phyloP scores from a whole-genome alignment of 1,140 invertebrate species.

The Xylocopa sonorina region DNA sequence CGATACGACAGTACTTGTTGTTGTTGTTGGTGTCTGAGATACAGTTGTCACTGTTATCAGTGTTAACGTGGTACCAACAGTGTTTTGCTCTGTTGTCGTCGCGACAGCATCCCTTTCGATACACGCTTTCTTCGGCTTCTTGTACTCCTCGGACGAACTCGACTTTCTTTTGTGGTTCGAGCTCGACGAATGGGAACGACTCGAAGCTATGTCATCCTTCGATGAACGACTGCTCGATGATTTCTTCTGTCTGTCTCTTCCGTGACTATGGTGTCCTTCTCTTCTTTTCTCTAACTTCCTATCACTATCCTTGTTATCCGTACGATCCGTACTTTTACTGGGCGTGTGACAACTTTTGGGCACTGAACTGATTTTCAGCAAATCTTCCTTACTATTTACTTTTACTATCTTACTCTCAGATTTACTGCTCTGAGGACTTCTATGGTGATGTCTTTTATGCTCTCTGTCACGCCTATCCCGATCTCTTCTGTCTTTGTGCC shows the following conservation, averaged over 20 bases:
- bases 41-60: constrained; percentile 22
- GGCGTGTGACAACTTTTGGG: constrained; percentile 38
- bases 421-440: constrained; percentile 54
- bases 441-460: constrained; percentile 67
- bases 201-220: constrained; percentile 51
- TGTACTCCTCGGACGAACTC: constrained; percentile 50
- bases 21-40: constrained; percentile 34
- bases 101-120: constrained; percentile 39
- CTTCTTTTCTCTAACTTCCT: constrained; percentile 59
- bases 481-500: constrained; percentile 69
- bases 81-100: constrained; percentile 32
- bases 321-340: constrained; percentile 50
- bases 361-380: constrained; percentile 11
- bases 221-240: constrained; percentile 45
- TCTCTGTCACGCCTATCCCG: constrained; percentile 65
- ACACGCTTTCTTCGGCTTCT: constrained; percentile 47
- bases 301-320: constrained; percentile 50
- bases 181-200: constrained; percentile 65
- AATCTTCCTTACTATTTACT: constrained; percentile 33
- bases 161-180: constrained; percentile 68
- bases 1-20: constrained; percentile 45
- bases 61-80: constrained; percentile 16
- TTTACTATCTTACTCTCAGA: constrained; percentile 46
- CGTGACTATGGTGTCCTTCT: constrained; percentile 52
- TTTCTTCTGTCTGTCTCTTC: constrained; percentile 45